phyloP scores from a whole-genome alignment of 2,113 vertebrate genomes.

The Antechinus flavipes region DNA sequence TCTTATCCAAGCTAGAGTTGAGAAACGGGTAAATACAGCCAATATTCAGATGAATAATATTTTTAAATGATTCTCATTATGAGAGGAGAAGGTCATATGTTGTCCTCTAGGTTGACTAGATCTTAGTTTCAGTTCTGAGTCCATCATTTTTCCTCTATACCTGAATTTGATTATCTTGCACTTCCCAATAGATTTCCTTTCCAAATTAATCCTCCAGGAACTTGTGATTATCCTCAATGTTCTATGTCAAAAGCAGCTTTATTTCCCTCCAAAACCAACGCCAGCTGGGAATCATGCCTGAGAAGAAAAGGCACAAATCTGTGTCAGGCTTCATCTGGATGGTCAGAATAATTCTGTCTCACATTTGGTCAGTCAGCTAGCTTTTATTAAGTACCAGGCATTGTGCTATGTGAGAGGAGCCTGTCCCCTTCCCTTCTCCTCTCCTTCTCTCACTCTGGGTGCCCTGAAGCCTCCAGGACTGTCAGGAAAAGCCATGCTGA shows the following conservation, averaged over 20 bases:
- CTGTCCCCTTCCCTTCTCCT: not conserved
- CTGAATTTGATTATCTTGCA: conserved; percentile 44
- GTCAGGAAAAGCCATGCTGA: not conserved
- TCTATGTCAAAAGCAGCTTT: conserved; percentile 78
- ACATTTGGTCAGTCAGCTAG: not conserved
- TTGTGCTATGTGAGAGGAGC: not conserved
- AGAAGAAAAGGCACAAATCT: conserved; percentile 51
- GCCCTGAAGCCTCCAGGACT: not conserved
- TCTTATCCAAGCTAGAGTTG: not conserved
- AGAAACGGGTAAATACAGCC: not conserved
- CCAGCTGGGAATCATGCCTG: conserved; percentile 76
- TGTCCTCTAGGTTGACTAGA: not conserved
- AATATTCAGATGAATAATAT: not conserved
- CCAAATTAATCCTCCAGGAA: conserved; percentile 72
- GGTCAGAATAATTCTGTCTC: not conserved
- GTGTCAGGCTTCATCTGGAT: conserved; percentile 36
- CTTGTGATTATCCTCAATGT: conserved; percentile 79
- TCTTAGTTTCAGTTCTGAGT: not conserved
- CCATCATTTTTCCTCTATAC: not conserved
- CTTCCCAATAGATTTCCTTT: conserved; percentile 69
- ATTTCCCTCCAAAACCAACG: conserved; percentile 80
- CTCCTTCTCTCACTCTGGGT: not conserved
- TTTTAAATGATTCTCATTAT: not conserved
- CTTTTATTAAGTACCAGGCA: not conserved
- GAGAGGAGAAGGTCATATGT: not conserved